phyloP scores from a whole-genome alignment of 1,140 invertebrate genomes.

The Copidosoma floridanum region DNA sequence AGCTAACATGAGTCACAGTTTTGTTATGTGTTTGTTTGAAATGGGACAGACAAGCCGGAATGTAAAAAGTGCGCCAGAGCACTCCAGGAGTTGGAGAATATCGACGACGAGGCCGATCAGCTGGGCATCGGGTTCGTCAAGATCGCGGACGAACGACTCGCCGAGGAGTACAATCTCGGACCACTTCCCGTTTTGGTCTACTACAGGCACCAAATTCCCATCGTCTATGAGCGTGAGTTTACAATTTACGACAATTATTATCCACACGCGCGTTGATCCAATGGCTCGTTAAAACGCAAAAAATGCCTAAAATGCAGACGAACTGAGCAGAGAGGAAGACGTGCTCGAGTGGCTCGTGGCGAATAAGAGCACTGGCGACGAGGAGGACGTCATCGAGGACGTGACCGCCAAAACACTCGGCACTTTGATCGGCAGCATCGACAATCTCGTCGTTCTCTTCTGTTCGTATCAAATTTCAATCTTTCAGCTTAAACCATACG shows the following conservation, averaged over 20 bases:
- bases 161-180: constrained; percentile 90
- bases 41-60: constrained; percentile 81
- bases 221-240: constrained; percentile 86
- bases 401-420: constrained; percentile 84
- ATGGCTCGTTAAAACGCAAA: too few relatives aligned
- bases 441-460: constrained; percentile 89
- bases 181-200: constrained; percentile 86
- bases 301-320: constrained; percentile 64
- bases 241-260: not conserved
- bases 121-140: constrained; percentile 93
- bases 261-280: too few relatives aligned
- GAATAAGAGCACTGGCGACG: constrained; percentile 88
- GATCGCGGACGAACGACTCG: constrained; percentile 86
- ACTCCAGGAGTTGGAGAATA: constrained; percentile 87
- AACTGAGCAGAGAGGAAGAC: constrained; percentile 86
- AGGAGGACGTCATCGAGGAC: constrained; percentile 91
- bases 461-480: constrained; percentile 74
- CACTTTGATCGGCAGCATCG: constrained; percentile 85
- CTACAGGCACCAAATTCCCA: constrained; percentile 91
- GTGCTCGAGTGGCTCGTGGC: constrained; percentile 90
- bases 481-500: too few relatives aligned
- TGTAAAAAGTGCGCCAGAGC: constrained; percentile 90
- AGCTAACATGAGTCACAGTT: too few relatives aligned
- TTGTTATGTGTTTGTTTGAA: constrained; percentile 54
- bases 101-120: constrained; percentile 94